Evolutionary conservation across 2,888 invertebrate genomes (phyloP).

Genomic region (Subacronicta megacephala): DNA sequence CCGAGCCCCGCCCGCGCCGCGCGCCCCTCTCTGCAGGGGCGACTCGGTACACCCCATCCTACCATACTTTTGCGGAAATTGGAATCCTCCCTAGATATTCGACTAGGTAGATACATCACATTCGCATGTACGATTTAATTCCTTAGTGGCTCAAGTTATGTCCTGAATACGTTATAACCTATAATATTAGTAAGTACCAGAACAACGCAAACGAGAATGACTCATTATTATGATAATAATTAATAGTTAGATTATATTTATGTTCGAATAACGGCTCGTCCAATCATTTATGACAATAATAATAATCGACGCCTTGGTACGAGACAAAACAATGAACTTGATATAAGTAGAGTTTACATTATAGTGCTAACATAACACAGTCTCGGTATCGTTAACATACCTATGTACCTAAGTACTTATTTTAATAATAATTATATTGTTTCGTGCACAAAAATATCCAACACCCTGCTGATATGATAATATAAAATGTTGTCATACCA

Average conservation of each 20-base stretch:
- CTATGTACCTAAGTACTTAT: slow-evolving; percentile 33
- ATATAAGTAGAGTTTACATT: slow-evolving; percentile 58
- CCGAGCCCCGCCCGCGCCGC: slow-evolving; percentile 49
- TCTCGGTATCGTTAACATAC: slow-evolving; percentile 41
- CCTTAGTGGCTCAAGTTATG: not conserved
- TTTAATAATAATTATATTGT: slow-evolving; percentile 51
- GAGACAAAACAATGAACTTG: slow-evolving; percentile 69
- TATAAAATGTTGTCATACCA: slow-evolving; percentile 71
- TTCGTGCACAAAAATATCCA: slow-evolving; percentile 53
- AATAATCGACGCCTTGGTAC: slow-evolving; percentile 55
- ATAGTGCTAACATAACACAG: slow-evolving; percentile 50
- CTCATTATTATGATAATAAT: slow-evolving; percentile 45
- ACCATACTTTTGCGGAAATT: slow-evolving; percentile 85
- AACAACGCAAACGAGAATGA: slow-evolving; percentile 36
- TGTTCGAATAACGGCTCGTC: slow-evolving; percentile 58
- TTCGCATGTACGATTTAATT: slow-evolving; percentile 44
- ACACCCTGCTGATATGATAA: slow-evolving; percentile 66
- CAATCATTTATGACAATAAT: slow-evolving; percentile 64
- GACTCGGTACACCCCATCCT: slow-evolving; percentile 73
- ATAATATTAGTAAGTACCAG: slow-evolving; percentile 33
- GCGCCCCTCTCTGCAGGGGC: slow-evolving; percentile 79
- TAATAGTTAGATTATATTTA: slow-evolving; percentile 46
- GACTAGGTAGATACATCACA: slow-evolving; percentile 46
- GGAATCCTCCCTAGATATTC: slow-evolving; percentile 75
- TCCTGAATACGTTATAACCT: slow-evolving; percentile 2